A percentile compares a stretch with the other conserved stretches of the same genome.
phyloP scores from a whole-genome alignment of 2,888 invertebrate genomes.

The Archaeoteleia sp. region DNA sequence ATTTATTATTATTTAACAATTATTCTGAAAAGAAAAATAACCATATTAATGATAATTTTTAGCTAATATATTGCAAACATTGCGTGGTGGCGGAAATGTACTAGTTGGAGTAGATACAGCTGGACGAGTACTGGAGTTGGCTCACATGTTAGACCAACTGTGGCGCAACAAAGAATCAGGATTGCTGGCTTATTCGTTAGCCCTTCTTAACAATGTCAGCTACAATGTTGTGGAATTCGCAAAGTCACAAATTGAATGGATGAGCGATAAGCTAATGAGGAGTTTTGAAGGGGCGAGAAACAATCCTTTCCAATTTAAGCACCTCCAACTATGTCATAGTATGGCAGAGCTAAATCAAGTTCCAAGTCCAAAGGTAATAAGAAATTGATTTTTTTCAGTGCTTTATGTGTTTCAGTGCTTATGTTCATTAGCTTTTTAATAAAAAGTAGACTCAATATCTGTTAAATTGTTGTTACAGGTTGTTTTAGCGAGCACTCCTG shows the following conservation, averaged over 20 bases:
- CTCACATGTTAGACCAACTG: constrained; percentile 95
- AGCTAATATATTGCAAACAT: constrained; percentile 95
- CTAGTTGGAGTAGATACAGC: constrained; percentile 97
- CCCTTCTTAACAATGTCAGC: constrained; percentile 95
- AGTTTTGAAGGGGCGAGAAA: constrained; percentile 92
- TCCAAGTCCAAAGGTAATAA: constrained; percentile 86
- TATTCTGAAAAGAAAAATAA: no score
- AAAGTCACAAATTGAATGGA: constrained; percentile 99
- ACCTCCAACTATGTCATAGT: constrained; percentile 95
- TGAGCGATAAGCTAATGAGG: constrained; percentile 98
- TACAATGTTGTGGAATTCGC: constrained; percentile 99
- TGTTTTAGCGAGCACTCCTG: constrained; percentile 95
- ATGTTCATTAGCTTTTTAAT: no score
- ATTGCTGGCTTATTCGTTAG: constrained; percentile 93
- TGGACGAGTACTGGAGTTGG: constrained; percentile 95
- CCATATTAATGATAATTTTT: constrained; percentile 57
- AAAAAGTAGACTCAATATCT: no score
- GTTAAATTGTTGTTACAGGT: constrained; percentile 77
- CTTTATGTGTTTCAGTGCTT: no score
- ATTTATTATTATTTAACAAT: no score
- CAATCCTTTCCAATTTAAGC: constrained; percentile 96
- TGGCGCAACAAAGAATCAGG: constrained; percentile 98
- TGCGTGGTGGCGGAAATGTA: constrained; percentile 96
- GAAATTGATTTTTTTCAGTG: no score
- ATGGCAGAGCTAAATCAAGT: constrained; percentile 90